These are phyloP conservation scores for Pelvicachromis taeniatus DNA, from an alignment of 2,113 vertebrate genomes.

Conservation along the genomic window DNA sequence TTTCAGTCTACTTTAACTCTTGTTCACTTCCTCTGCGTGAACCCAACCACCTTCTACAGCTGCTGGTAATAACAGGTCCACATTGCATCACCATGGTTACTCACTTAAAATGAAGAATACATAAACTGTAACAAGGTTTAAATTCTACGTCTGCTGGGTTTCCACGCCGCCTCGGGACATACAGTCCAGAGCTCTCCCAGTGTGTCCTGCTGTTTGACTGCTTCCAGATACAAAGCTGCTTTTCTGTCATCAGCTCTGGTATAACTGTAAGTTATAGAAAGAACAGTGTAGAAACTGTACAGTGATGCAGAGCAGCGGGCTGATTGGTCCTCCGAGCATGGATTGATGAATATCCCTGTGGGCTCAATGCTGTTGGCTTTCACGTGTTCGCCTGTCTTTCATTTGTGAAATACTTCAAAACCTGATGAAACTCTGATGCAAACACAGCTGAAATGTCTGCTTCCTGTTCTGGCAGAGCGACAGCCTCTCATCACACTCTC, in stretches of 20 bases:
- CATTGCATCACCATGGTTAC: no score
- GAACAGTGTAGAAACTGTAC: not conserved
- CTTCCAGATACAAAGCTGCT: not conserved
- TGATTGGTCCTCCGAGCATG: not conserved
- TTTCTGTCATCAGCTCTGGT: not conserved
- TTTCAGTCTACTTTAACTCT: no score
- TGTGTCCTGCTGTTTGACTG: not conserved
- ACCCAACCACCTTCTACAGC: no score
- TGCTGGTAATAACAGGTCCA: no score
- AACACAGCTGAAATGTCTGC: not conserved
- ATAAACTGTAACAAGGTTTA: no score
- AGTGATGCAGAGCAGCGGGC: not conserved
- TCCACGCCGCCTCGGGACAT: not conserved
- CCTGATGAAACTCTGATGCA: constrained; percentile 43
- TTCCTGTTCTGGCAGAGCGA: not conserved
- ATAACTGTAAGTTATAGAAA: not conserved
- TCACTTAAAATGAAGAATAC: no score
- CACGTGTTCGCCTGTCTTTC: not conserved
- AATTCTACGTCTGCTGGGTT: no score
- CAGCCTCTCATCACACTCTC: not conserved
- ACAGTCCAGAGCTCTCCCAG: not conserved
- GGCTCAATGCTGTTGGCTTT: not conserved
- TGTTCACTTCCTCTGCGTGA: no score
- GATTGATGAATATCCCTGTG: not conserved
- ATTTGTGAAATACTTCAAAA: not conserved